A percentile compares a stretch with the other conserved stretches of the same genome.
Conservation (phyloP, 2,113 vertebrate genomes). For the Pterophyllum scalare region DNA sequence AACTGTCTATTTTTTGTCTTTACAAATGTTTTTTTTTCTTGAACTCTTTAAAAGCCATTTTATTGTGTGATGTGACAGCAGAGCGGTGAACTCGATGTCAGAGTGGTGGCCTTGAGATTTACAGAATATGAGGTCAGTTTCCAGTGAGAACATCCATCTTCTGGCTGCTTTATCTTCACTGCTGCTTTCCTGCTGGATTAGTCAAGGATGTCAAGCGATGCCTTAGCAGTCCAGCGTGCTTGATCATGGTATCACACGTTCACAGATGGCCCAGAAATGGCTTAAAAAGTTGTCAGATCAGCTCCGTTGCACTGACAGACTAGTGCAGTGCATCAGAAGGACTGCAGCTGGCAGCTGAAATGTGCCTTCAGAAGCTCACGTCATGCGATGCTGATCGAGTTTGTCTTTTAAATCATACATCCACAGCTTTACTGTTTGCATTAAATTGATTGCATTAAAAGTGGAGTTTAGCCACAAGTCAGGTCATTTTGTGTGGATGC, state of each 20-base stretch:
- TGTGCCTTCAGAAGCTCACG: rapidly evolving
- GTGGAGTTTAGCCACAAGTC: too few species aligned
- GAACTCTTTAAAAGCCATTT: neutral
- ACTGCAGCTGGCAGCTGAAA: neutral
- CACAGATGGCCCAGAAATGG: neutral
- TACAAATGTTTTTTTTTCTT: neutral
- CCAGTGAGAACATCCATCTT: neutral
- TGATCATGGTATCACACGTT: rapidly evolving
- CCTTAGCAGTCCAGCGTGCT: neutral
- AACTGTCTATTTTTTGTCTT: neutral
- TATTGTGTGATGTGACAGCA: neutral
- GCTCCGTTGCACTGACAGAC: neutral
- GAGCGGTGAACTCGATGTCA: neutral
- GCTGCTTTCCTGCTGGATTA: neutral
- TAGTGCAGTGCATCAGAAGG: neutral
- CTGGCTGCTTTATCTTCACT: neutral
- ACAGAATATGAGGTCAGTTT: neutral
- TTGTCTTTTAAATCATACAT: neutral
- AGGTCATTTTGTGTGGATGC: rapidly evolving
- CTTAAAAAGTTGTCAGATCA: neutral
- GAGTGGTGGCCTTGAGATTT: neutral
- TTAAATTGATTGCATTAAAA: neutral
- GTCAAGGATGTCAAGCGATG: neutral
- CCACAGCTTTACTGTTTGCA: neutral
- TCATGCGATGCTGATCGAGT: neutral